Evolutionary conservation across 2,113 vertebrate species (phyloP).

Genomic region (Sakesphorus luctuosus): DNA sequence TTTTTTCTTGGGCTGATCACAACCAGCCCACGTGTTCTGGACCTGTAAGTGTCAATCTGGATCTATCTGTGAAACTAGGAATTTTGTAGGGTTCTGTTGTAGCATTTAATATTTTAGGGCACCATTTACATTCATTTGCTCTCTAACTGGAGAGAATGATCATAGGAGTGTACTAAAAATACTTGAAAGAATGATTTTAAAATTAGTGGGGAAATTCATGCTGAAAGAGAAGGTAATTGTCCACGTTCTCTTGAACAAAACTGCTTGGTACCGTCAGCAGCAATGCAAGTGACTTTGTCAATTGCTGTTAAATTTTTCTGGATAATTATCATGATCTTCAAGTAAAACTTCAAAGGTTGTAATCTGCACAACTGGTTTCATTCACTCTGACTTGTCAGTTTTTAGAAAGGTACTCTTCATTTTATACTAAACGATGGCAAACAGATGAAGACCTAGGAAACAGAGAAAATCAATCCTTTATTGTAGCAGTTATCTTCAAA

Average conservation of each 20-base stretch:
- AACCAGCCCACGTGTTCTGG: background rate
- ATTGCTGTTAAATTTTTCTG: conserved; percentile 23
- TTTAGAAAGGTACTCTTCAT: background rate
- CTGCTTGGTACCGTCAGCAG: background rate
- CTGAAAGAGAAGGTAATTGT: background rate
- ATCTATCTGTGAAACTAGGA: background rate
- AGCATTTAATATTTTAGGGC: background rate
- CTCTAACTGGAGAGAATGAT: background rate
- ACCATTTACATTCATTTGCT: background rate
- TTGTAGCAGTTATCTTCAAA: conserved; percentile 31
- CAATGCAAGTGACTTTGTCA: background rate
- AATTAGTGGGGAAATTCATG: background rate
- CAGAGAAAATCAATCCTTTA: conserved; percentile 21
- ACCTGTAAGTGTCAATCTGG: background rate
- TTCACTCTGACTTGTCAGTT: background rate
- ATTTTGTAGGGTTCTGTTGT: background rate
- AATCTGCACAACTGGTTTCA: background rate
- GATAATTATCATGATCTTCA: background rate
- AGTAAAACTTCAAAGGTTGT: conserved; percentile 23
- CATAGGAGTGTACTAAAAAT: background rate
- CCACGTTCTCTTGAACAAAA: background rate
- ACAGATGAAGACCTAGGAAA: conserved; percentile 28
- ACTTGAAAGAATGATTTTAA: background rate
- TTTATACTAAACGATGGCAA: background rate
- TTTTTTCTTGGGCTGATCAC: background rate